Base-by-base conservation (phyloP, 2,888 invertebrate genomes). In the Agriopis leucophaearia region DNA sequence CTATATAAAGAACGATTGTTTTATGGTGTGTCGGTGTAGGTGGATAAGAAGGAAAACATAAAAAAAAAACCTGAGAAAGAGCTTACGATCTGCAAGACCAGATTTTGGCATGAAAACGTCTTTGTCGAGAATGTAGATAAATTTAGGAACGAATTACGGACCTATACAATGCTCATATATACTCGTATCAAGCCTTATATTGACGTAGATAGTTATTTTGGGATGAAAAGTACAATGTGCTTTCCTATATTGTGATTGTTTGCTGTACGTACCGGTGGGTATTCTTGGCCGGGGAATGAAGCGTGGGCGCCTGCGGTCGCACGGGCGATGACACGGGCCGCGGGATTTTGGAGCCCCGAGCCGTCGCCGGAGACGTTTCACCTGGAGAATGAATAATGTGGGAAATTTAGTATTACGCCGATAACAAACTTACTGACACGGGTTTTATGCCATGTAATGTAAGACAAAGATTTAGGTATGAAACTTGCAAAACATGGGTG, bases 321-420 rank as follows among this genome's bases (percentile, higher is more conserved):
- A 96, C 95, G 16, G 97, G 97, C 35, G 97, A 97, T 0, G 96
- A 95, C 72, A 97, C 96, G 0, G 96, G 96, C 68, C 97, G 92
- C 3, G 97, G 97, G 78, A 97, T 97, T 80, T 96, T 96, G 0
- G 97, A 97, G 69, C 96, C 96, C 12, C 92, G 88, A 18, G 93
- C 78, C n/a, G 91, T 78, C 8, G 94, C 91, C 51, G 90, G 93
- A 8, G 92, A 94, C 18, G 90, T 93, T 75, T 92, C 93, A 70
- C 93, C 93, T 94, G 81, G 12, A 69, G 73, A 79, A 47, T 61
- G 45, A 55, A 61, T 7, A 44, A n/a, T 8, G 7, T 0, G 13
- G 7, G 2, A 44, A 44, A 44, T n/a, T n/a, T 44, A 44, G 44
- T 1, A 44, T 44, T n/a, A 8, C n/a, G n/a, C 13, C 13, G 2